phyloP scores from a whole-genome alignment of 2,888 invertebrate species.

The Polyploca ridens region DNA sequence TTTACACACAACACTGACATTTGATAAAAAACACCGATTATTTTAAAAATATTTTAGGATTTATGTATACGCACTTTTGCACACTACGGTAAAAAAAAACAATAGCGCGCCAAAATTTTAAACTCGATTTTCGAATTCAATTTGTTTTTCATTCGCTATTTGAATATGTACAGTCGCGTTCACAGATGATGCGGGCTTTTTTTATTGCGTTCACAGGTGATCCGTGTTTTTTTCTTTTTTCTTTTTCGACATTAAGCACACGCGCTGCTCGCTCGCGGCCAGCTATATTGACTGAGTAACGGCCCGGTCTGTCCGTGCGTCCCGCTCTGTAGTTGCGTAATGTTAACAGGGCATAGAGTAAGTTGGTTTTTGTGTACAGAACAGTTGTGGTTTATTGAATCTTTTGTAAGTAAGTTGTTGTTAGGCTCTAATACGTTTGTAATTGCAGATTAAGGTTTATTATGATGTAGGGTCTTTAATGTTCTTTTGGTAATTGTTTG shows the following conservation, averaged over 20 bases:
- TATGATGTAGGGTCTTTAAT: neutral
- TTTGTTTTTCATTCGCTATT: constrained; percentile 31
- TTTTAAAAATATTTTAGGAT: neutral
- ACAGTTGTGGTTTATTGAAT: constrained; percentile 35
- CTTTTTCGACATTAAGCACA: constrained; percentile 44
- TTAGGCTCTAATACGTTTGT: neutral
- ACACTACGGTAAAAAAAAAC: neutral
- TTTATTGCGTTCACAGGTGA: constrained; percentile 43
- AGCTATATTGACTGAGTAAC: constrained; percentile 69
- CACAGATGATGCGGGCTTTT: constrained; percentile 32
- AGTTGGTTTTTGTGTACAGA: constrained; percentile 63
- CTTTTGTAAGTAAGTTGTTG: constrained; percentile 3
- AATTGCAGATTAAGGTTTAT: neutral
- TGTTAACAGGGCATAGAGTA: constrained; percentile 80
- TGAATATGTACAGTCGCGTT: constrained; percentile 44
- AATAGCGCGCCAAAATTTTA: neutral
- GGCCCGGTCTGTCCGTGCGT: constrained; percentile 62
- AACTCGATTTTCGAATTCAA: neutral
- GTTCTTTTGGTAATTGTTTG: neutral
- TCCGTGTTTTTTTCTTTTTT: constrained; percentile 42
- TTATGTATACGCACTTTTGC: neutral
- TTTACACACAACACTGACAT: constrained; percentile 14
- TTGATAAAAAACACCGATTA: neutral
- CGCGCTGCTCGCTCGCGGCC: constrained; percentile 60
- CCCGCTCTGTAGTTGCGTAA: constrained; percentile 75